Evolutionary conservation across 2,113 vertebrate species (phyloP).

Genomic region (Tilapia sparmanii): DNA sequence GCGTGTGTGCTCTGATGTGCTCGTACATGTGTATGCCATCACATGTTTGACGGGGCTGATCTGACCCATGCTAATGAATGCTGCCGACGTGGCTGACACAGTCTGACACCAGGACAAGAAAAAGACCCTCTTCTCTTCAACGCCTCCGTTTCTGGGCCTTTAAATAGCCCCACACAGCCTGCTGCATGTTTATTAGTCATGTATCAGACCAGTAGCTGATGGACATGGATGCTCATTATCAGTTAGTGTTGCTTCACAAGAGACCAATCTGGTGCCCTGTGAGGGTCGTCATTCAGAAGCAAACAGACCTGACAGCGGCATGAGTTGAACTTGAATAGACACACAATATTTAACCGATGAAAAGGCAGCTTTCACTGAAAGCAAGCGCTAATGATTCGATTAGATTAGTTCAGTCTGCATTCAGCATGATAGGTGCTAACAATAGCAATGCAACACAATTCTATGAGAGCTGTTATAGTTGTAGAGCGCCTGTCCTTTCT

Average conservation of each 20-base stretch:
- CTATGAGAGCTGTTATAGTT: conserved; percentile 2
- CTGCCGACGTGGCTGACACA: conserved; percentile 64
- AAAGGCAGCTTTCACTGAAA: neutral
- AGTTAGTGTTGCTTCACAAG: conserved; percentile 73
- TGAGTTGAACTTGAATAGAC: conserved; percentile 21
- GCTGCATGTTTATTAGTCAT: conserved; percentile 73
- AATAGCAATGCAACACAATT: neutral
- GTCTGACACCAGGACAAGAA: conserved; percentile 77
- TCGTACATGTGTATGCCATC: neutral
- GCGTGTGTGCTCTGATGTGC: neutral
- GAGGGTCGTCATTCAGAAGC: conserved; percentile 62
- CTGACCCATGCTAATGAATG: conserved; percentile 49
- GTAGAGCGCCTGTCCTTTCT: neutral
- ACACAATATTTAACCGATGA: conserved; percentile 8
- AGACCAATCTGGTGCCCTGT: conserved; percentile 57
- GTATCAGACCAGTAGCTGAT: conserved; percentile 64
- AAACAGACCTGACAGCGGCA: conserved; percentile 9
- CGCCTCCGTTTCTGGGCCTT: conserved; percentile 57
- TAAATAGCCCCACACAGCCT: conserved; percentile 60
- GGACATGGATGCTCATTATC: conserved; percentile 72
- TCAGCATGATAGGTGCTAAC: neutral
- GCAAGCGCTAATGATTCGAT: neutral
- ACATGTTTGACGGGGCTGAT: conserved; percentile 32
- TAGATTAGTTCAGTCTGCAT: neutral
- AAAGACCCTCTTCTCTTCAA: conserved; percentile 60